These are phyloP conservation scores for Anolis apletophallus DNA, from an alignment of 2,797 vertebrate species.

Conservation along the genomic window DNA sequence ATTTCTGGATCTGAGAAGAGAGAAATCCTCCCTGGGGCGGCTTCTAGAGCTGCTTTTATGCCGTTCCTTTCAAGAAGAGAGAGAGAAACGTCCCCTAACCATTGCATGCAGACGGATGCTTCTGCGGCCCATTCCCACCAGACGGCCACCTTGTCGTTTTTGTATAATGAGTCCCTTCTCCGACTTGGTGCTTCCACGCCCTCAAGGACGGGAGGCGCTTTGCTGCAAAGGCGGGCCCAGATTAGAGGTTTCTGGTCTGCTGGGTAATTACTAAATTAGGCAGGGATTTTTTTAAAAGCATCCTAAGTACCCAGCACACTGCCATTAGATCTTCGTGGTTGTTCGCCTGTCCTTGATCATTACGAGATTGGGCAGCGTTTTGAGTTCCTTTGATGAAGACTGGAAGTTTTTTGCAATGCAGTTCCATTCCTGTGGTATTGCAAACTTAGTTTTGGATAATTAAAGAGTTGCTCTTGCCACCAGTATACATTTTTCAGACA, in stretches of 20 bases:
- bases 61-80: conserved; percentile 28
- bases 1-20: conserved; percentile 19
- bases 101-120: conserved; percentile 13
- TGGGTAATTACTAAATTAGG: conserved; percentile 58
- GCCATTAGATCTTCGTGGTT: conserved; percentile 13
- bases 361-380: not conserved
- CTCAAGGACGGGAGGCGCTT: conserved; percentile 35
- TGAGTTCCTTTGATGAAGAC: too few relatives aligned
- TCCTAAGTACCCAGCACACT: conserved; percentile 34
- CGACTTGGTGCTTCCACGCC: not conserved
- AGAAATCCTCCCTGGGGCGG: not conserved
- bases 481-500: not conserved
- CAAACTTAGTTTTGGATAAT: conserved; percentile 19
- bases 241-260: conserved; percentile 43
- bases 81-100: not conserved
- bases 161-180: conserved; percentile 3
- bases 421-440: conserved; percentile 30
- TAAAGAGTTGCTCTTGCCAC: conserved; percentile 28
- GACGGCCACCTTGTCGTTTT: not conserved
- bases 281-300: conserved; percentile 37
- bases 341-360: conserved; percentile 42
- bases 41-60: not conserved
- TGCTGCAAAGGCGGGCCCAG: conserved; percentile 41
- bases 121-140: not conserved
- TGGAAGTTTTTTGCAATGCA: conserved; percentile 1